Base-by-base conservation (phyloP, 2,888 invertebrate genomes). In the Microdon myrmicae region DNA sequence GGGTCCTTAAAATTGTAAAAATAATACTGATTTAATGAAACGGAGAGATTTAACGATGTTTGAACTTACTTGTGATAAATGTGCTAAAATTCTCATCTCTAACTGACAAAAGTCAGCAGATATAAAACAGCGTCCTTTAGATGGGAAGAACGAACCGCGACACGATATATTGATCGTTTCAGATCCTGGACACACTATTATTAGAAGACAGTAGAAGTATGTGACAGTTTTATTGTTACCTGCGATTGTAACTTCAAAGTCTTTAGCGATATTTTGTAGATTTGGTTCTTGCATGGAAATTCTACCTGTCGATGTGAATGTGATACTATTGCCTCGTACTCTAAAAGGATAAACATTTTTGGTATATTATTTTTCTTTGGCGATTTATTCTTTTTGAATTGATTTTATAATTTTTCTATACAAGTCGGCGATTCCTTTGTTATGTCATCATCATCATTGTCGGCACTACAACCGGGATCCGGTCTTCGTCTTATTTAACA, bases 41-140 rank as follows among this genome's bases (percentile, higher is more conserved):
- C 6, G 7, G 12, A 4, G 3, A n/a, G 16, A 8, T 5, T 19
- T n/a, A 20, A 20, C 7, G 9, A 34, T 32, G 10, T 8, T 16
- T 19, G 1, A 37, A 14, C 31, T 12, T 37, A 70, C 72, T 67
- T 85, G 82, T 5, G 93, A 92, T 59, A 96, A 85, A 81, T 97
- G 96, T 10, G 97, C 92, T 70, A 99, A 81, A 55, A 99, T 87
- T 69, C 99, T 84, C 78, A 99, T 85, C 81, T 99, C 99, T 59
- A 99, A 77, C 79, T 99, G 99, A 71, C 94, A 94, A 81, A 95
- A 99, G 82, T 99, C 98, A 0, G 96, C 96, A 0, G 96, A 90
- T 32, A 99, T 79, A 45, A 98, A 81, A 32, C 89, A 79, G 64
- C 81, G 83, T 0, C 85, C 85, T 22, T 79, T 72, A 1, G 79